These are phyloP conservation scores for Drosophila micromelanica DNA, from an alignment of 1,140 invertebrate species.

Conservation along the genomic window DNA sequence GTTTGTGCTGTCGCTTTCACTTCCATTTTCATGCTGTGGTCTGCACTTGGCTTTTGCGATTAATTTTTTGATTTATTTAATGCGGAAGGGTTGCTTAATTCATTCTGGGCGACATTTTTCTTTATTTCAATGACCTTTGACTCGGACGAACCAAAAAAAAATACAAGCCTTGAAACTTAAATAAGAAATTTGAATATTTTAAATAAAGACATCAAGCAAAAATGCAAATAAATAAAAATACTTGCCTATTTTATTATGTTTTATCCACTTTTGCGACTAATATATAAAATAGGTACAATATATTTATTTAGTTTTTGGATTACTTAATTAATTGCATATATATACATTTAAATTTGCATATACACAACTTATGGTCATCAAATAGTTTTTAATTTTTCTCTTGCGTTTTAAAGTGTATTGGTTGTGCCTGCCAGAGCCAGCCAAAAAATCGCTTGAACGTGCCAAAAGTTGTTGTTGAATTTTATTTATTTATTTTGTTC, in stretches of 20 bases:
- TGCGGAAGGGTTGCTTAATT: constrained; percentile 83
- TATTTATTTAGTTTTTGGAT: too few relatives aligned
- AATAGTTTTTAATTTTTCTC: too few relatives aligned
- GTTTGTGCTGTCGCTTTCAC: background rate
- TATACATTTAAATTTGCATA: too few relatives aligned
- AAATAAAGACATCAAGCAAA: background rate
- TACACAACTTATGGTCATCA: too few relatives aligned
- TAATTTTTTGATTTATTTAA: constrained; percentile 81
- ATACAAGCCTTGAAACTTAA: background rate
- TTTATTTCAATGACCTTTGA: constrained; percentile 40
- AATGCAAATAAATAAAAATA: background rate
- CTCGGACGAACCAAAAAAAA: background rate
- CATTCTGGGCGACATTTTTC: constrained; percentile 30
- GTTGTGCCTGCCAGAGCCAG: background rate
- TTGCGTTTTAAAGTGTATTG: background rate
- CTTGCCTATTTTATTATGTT: background rate
- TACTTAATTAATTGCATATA: too few relatives aligned
- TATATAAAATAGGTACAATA: too few relatives aligned
- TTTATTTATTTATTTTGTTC: constrained; percentile 36
- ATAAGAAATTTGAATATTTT: background rate
- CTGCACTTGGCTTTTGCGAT: constrained; percentile 51
- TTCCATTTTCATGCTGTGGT: constrained; percentile 41
- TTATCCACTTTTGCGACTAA: background rate
- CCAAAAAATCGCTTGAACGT: constrained; percentile 20
- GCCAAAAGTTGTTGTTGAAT: constrained; percentile 42